These are phyloP conservation scores for Thomomys bottae DNA, from an alignment of 2,113 vertebrate species.

Conservation along the genomic window DNA sequence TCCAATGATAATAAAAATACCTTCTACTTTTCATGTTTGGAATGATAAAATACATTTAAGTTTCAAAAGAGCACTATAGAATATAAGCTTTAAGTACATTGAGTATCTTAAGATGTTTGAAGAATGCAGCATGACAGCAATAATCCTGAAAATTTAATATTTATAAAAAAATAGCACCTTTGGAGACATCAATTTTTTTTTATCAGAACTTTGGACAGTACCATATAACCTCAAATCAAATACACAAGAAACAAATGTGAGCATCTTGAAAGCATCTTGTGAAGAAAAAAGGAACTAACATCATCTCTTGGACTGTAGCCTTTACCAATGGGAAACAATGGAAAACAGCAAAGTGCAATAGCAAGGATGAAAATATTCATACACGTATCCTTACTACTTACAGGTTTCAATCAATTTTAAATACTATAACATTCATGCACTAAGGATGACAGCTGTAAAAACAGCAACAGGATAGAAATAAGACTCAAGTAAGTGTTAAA, in stretches of 20 bases:
- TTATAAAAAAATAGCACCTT: slow-evolving; percentile 34
- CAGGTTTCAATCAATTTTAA: background rate
- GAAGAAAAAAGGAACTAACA: slow-evolving; percentile 17
- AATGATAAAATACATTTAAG: no score
- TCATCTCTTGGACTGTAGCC: background rate
- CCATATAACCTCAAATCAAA: background rate
- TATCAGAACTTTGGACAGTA: slow-evolving; percentile 24
- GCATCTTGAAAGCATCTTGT: slow-evolving; percentile 4
- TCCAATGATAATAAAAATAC: no score
- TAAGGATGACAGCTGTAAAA: slow-evolving; percentile 29
- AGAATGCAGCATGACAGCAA: slow-evolving; percentile 15
- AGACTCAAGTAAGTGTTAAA: no score
- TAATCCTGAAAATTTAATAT: slow-evolving; percentile 4
- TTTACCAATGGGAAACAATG: background rate
- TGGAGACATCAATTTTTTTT: background rate
- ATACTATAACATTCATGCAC: background rate
- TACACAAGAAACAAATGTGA: background rate
- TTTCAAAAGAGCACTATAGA: background rate
- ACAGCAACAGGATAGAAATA: background rate
- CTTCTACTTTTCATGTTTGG: no score
- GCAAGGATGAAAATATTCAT: background rate
- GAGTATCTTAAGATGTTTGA: slow-evolving; percentile 10
- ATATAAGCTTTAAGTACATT: background rate
- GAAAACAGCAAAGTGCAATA: slow-evolving; percentile 24
- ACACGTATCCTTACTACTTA: background rate